Evolutionary conservation across 92 coral and sea anemone species (phyloP), one percentile per base, ranked within the genome.

Genomic region (Parazoanthus atlanticus): DNA sequence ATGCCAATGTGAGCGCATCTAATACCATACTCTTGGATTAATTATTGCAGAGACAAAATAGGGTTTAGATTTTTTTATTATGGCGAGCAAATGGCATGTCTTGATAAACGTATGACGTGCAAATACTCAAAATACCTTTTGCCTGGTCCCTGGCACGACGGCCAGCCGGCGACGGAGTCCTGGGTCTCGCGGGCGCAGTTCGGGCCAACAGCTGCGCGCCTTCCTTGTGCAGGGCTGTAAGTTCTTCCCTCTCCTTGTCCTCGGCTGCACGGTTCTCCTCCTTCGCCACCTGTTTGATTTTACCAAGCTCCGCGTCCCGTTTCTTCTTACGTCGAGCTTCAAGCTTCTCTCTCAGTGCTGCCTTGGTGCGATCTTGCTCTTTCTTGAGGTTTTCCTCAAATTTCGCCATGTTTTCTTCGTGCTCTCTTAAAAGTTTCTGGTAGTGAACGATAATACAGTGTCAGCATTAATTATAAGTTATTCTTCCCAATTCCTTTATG

Each of bases 361-460:
- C 98, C 74, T 96, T 96, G 7, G 96, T 96, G 6, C 96, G 92
- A 79, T 96, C 98, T 85, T 96, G 99, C 69, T 96, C 99, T 43
- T 93, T 96, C 19, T 89, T 90, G 17, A 96, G 93, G 88, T 96
- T 94, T 43, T 92, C 93, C 85, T 95, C 94, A 81, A 96, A 95
- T 73, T 96, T 96, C 13, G 95, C 94, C 99, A 96, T 96, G 96
- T 95, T 95, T 78, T 91, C 96, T 61, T 92, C 92, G 88, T 96
- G 99, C 67, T 96, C 99, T 93, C 74, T 88, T 41, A 96, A 87
- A 13, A 96, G 98, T 92, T 96, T 96, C 99, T 96, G 82, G 3
- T 58, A 56, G 32, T n/a, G 83, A 15, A 56, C 10, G 25, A 25
- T 15, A 21, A 77, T 3, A 58, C 49, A 38, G 23, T 25, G 31